Conservation (phyloP, 2,888 invertebrate genomes). For the Hetaerina titia region DNA sequence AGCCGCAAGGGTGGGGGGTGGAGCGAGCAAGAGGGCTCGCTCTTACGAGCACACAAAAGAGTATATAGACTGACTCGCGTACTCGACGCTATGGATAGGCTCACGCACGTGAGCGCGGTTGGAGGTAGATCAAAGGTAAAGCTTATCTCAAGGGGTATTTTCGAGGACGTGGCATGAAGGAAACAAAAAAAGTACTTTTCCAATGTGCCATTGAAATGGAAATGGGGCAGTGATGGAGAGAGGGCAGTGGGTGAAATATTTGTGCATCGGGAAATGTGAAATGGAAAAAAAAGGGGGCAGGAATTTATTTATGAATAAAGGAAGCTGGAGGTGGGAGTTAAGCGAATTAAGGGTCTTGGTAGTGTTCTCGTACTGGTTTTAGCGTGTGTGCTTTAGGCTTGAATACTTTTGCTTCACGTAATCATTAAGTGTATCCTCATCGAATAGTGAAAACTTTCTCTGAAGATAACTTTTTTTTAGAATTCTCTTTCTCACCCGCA, state of each 20-base stretch:
- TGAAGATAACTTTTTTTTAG: background rate
- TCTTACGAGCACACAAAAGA: background rate
- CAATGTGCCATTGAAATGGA: background rate
- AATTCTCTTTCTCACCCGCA: background rate
- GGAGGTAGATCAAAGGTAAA: conserved; percentile 48
- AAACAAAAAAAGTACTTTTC: background rate
- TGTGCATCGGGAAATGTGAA: background rate
- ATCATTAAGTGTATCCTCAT: background rate
- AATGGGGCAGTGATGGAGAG: background rate
- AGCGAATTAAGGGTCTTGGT: no score
- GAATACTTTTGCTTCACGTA: no score
- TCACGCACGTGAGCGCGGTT: background rate
- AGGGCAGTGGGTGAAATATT: background rate
- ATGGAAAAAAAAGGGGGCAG: background rate
- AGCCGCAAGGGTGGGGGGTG: background rate
- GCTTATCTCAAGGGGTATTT: conserved; percentile 20
- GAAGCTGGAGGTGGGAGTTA: background rate
- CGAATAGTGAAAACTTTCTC: background rate
- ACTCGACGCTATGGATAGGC: background rate
- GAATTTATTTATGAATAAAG: background rate
- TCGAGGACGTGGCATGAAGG: background rate
- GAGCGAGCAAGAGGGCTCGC: background rate
- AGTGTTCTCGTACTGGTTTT: no score
- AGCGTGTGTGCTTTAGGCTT: no score
- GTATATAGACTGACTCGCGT: background rate